These are phyloP conservation scores for Charanyca ferruginea DNA, from an alignment of 2,888 invertebrate species.

Conservation along the genomic window DNA sequence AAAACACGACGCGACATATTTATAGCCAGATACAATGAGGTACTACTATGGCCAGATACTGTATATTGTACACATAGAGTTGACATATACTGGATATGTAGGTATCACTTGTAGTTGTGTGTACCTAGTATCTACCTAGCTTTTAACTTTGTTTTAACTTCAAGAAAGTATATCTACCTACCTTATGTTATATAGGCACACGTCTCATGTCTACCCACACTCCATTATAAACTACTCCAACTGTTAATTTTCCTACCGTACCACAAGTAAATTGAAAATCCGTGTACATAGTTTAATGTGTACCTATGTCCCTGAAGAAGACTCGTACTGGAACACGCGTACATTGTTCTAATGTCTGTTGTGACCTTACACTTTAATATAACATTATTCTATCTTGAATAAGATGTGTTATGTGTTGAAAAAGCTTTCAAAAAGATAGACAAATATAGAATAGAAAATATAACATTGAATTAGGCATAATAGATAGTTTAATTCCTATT, in stretches of 20 bases:
- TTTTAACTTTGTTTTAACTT: background rate
- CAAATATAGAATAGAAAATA: background rate
- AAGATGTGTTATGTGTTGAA: no score
- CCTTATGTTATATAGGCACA: slow-evolving; percentile 15
- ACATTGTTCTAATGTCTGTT: slow-evolving; percentile 18
- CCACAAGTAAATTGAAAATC: slow-evolving; percentile 45
- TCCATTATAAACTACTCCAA: slow-evolving; percentile 1
- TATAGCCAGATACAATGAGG: no score
- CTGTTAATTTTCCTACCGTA: slow-evolving; percentile 12
- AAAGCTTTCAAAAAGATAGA: slow-evolving; percentile 2
- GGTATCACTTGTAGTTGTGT: no score
- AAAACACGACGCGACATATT: no score
- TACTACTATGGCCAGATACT: no score
- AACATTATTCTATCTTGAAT: no score
- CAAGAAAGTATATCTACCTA: slow-evolving; percentile 1
- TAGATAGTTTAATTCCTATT: background rate
- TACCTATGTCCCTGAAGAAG: slow-evolving; percentile 22
- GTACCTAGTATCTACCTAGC: no score
- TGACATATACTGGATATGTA: no score
- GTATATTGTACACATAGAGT: no score
- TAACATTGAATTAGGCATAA: background rate
- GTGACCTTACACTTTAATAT: slow-evolving; percentile 4
- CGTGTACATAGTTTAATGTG: slow-evolving; percentile 29
- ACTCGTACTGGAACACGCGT: slow-evolving; percentile 2
- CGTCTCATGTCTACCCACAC: background rate